Percentiles rank a stretch among this genome's conserved stretches.
Conservation (phyloP, 2,113 vertebrate species). For the Montifringilla adamsi region DNA sequence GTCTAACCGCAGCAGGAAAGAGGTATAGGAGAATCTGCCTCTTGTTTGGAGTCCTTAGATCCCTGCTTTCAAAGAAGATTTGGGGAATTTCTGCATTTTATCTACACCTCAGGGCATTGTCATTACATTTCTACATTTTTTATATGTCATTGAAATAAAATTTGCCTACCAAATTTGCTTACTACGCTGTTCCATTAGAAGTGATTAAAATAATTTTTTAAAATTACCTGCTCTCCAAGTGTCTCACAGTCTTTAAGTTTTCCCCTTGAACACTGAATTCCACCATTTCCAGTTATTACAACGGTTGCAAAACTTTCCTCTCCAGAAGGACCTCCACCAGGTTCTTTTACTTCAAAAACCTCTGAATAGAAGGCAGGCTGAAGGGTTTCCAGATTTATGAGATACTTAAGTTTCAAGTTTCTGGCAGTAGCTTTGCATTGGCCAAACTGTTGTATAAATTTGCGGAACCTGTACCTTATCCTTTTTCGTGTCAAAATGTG, state of each 20-base stretch:
- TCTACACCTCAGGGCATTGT: rapidly evolving
- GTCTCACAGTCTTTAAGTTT: constrained; percentile 74
- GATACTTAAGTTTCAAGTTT: constrained; percentile 94
- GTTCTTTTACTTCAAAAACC: constrained; percentile 87
- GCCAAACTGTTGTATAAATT: constrained; percentile 92
- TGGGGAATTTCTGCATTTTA: background rate
- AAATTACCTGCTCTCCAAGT: constrained; percentile 78
- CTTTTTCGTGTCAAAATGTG: constrained; percentile 93
- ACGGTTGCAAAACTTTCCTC: constrained; percentile 84
- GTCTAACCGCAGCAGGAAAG: background rate
- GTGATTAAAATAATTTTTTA: background rate
- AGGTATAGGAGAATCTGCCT: background rate
- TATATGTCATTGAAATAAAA: background rate
- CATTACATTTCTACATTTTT: background rate
- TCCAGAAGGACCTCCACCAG: constrained; percentile 74
- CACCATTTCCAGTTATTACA: constrained; percentile 87
- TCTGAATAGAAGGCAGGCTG: constrained; percentile 89
- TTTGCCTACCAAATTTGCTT: background rate
- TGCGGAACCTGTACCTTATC: constrained; percentile 92
- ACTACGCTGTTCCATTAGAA: background rate
- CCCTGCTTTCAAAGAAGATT: background rate
- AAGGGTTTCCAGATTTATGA: constrained; percentile 93
- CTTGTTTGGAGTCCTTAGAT: background rate
- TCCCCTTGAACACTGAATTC: constrained; percentile 87
- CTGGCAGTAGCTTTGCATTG: constrained; percentile 88